Evolutionary conservation across 2,797 vertebrate species (phyloP), one percentile per base, ranked within the genome.

Genomic region (Phataginus tetradactyla): DNA sequence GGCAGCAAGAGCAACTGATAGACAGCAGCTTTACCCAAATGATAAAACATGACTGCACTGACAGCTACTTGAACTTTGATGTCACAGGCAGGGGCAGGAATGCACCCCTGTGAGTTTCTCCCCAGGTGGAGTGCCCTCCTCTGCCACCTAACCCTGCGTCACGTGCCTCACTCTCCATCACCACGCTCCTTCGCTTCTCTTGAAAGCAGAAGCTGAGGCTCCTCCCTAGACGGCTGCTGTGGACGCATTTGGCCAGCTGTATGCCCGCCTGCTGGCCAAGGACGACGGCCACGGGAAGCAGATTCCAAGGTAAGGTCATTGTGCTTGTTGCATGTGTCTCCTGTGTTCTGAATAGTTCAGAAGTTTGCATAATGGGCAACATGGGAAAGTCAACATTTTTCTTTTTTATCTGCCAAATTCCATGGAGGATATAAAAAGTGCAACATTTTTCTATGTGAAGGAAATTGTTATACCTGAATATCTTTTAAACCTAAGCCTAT

Each of bases 311-410:
- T 89, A 86, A 98, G 86, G 89, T 95, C 96, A 78, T 29, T 49
- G 17, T 55, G 89, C 57, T 96, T 45, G 55, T 29, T 61, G 53
- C 51, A 21, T 68, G 89, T 79, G 74, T 96, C 94, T 95, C 94
- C 88, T 75, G 72, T 83, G 86, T 81, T 88, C 92, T 71, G 92
- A 92, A 61, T 86, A 93, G 86, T 97, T 93, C 92, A 93, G 68
- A 91, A 85, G 92, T 97, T 97, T 96, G 89, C 91, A 90, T 90
- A 93, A 96, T 55, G 75, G 94, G 86, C 94, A 86, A 68, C 34
- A 0, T 34, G 64, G 86, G 95, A 96, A 97, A 97, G 87, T 93
- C 84, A 97, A 94, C 85, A 75, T 85, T 95, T 92, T 55, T 37
- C 74, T 55, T 80, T 91, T 14, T 18, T 21, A 18, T 29, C 63